Base-by-base conservation (phyloP, 2,797 vertebrate species). In the Fringilla coelebs region DNA sequence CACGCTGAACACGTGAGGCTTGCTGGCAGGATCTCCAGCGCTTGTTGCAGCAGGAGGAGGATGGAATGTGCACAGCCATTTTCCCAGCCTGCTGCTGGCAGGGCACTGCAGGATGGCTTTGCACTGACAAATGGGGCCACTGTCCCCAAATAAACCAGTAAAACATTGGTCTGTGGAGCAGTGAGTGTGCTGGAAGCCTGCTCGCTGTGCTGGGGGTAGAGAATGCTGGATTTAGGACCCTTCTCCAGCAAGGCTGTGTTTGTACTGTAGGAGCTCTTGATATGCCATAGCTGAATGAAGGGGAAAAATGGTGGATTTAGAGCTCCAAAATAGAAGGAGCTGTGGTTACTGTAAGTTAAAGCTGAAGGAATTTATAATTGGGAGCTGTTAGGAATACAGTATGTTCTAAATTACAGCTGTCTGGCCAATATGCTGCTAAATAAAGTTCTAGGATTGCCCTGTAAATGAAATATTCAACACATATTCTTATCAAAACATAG, bases 381-480 rank as follows among this genome's bases (percentile, higher is more conserved):
- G 78, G 94, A 93, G n/a, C 88, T 85, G 83, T 89, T 82, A 91
- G 89, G 89, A 88, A 87, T 92, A 74, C 91, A 96, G 88, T 68
- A 52, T 90, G 89, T 93, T 95, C 93, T 89, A 93, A 95, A 90
- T 95, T 86, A 74, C 88, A 88, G 94, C 94, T 96, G 89, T 89
- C 96, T 93, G 92, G 90, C 93, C 90, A 93, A 83, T 89, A 83
- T 88, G 86, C 85, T 89, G 78, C 93, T 96, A 95, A 95, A 96
- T 88, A 89, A 96, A 92, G 90, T 60, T 66, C 78, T 80, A 79
- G 91, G 92, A 96, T 93, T 95, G 89, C 93, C 93, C 86, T 88
- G 61, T 79, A 92, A 90, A 88, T 94, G 71, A 88, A 90, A 91
- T 72, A 85, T 61, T 92, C 83, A 55, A 81, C 0, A 3, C 61